A percentile compares a stretch with the other conserved stretches of the same genome.
Evolutionary conservation across 2,797 vertebrate species (phyloP).

Genomic region (Florisuga fusca): DNA sequence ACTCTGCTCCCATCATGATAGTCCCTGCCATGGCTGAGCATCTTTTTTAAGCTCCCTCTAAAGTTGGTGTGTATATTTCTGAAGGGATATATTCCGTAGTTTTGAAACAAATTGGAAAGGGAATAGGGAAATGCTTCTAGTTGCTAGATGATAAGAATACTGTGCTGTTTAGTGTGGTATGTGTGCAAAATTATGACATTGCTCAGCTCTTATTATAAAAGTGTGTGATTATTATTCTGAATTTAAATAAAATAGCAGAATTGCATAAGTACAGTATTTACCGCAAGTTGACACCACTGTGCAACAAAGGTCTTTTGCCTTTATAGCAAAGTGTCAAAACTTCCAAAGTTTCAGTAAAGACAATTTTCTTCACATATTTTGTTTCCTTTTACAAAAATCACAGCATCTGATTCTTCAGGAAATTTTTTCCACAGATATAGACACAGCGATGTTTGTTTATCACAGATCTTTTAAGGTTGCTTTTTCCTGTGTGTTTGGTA

Average conservation of each 20-base stretch:
- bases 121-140: slow-evolving; percentile 40
- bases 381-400: slow-evolving; percentile 42
- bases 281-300: slow-evolving; percentile 38
- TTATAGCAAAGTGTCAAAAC: background rate
- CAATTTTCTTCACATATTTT: background rate
- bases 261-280: slow-evolving; percentile 50
- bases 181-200: background rate
- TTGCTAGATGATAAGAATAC: slow-evolving; percentile 25
- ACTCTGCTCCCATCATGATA: background rate
- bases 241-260: slow-evolving; percentile 65
- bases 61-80: background rate
- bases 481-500: background rate
- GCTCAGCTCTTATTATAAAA: slow-evolving; percentile 44
- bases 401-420: slow-evolving; percentile 31
- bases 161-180: background rate
- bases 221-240: slow-evolving; percentile 57
- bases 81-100: background rate
- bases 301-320: slow-evolving; percentile 44
- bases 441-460: background rate
- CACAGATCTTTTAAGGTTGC: background rate
- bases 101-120: background rate
- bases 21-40: background rate
- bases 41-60: background rate
- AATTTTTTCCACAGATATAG: slow-evolving; percentile 44
- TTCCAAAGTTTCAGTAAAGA: slow-evolving; percentile 7